Base-by-base conservation (phyloP, 2,888 invertebrate genomes). In the Eilema griseolum region DNA sequence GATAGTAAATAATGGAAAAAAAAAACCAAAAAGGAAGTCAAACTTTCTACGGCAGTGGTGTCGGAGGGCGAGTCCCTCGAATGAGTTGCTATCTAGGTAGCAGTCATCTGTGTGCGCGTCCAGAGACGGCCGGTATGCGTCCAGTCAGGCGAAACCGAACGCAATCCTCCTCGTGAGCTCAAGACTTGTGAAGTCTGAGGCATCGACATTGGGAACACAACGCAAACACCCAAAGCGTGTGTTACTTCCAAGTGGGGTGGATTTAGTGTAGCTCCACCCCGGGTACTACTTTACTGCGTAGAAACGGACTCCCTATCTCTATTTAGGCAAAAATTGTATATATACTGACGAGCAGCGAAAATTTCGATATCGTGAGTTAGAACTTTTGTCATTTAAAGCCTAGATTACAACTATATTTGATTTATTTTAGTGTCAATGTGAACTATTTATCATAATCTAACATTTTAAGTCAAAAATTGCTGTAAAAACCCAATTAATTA, bases 221-320 rank as follows among this genome's bases (percentile, higher is more conserved):
- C 23, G 46, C 60, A 3, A 0, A 26, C 67, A 16, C 20, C 41
- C n/a, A 52, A n/a, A 33, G 57, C 57, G n/a, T 26, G 46, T 59
- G 64, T 60, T 31, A 24, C 33, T 33, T 46, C 59, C 28, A 61
- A 46, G 23, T 28, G 37, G 41, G 61, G 65, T 71, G 61, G 37
- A n/a, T 31, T 65, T 67, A 67, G 61, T 16, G 37, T 61, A 71
- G 71, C 65, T n/a, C 67, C 67, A 71, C 67, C 66, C 23, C 46
- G 24, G 52, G 11, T 12, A 70, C 61, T 66, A 56, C 41, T 8
- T 16, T 12, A 56, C 66, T 66, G 66, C 31, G 70, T 70, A 70
- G 70, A 70, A 61, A 70, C 70, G 70, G 70, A 70, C 70, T 66
- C 70, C 37, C 70, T 52, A 16, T 0, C 0, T 14, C 8, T 10